These are phyloP conservation scores for Fregetta grallaria DNA, from an alignment of 2,113 vertebrate genomes.

Conservation along the genomic window DNA sequence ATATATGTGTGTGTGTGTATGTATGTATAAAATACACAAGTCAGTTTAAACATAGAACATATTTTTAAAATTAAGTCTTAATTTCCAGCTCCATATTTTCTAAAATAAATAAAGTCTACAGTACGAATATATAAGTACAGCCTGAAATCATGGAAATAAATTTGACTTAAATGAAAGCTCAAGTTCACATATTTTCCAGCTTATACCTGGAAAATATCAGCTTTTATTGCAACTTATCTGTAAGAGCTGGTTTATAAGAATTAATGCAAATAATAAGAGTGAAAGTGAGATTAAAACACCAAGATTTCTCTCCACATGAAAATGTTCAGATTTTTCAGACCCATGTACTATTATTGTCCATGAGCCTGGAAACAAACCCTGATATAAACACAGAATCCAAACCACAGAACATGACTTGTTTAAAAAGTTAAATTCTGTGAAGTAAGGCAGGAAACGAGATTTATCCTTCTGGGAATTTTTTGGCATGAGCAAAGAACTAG, in stretches of 20 bases:
- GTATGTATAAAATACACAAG: not conserved
- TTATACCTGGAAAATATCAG: constrained; percentile 78
- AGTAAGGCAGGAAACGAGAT: constrained; percentile 86
- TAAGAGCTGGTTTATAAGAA: constrained; percentile 58
- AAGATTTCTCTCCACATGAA: constrained; percentile 68
- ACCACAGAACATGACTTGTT: constrained; percentile 84
- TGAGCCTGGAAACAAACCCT: constrained; percentile 75
- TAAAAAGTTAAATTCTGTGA: constrained; percentile 84
- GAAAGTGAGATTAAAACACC: constrained; percentile 66
- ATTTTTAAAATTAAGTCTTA: constrained; percentile 65
- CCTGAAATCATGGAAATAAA: constrained; percentile 68
- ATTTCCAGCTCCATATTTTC: constrained; percentile 59
- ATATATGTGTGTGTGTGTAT: not conserved
- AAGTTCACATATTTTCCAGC: constrained; percentile 64
- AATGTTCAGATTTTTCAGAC: constrained; percentile 70
- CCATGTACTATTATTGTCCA: constrained; percentile 66
- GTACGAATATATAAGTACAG: not conserved
- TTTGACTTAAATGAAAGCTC: constrained; percentile 57
- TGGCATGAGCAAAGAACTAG: constrained; percentile 81
- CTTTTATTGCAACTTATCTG: constrained; percentile 70
- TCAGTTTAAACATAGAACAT: constrained; percentile 47
- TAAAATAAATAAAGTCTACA: constrained; percentile 66
- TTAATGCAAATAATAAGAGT: constrained; percentile 76
- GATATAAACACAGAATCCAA: constrained; percentile 80
- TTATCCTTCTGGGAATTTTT: constrained; percentile 86